Evolutionary conservation across 2,888 invertebrate genomes (phyloP), one percentile per base, ranked within the genome.

Genomic region (Cephalotes varians): DNA sequence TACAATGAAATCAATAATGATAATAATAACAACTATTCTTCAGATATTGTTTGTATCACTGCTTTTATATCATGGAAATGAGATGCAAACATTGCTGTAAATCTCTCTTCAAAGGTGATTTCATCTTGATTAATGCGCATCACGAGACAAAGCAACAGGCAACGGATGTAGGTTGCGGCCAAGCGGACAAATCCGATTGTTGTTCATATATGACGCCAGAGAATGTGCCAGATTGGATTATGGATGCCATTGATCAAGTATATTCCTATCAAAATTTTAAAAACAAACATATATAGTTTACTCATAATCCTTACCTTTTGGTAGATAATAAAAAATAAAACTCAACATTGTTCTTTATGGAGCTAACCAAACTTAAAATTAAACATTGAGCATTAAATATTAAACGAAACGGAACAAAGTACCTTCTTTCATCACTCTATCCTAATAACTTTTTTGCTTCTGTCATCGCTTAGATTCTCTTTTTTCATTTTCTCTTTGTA

Each of bases 21-120:
- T 28, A 72, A 71, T 72, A 40, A 40, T n/a, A n/a, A n/a, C n/a
- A n/a, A n/a, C n/a, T n/a, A n/a, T 62, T 62, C 3, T 5, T 73
- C 40, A 31, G 58, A 5, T 60, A 37, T 15, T 72, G 9, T 62
- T 9, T 31, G 4, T 31, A 21, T 15, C 10, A 1, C 18, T 58
- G 6, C 15, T 4, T 51, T 31, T 21, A 82, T 82, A 54, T 72
- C 34, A 85, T 87, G 81, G 84, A 85, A 71, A 74, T 90, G 12
- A 90, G 83, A 60, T 90, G 90, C 37, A 90, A 76, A 44, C 71
- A 79, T 69, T 90, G 90, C 34, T 79, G 90, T 18, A 90, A 86
- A 51, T 6, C 67, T 25, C 73, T 90, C 21, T 88, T 84, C 25
- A 40, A 84, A 31, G 69, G 71, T 4, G 34, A 74, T 47, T 47